Evolutionary conservation across 2,888 invertebrate species (phyloP).

Genomic region (Tholera decimalis): DNA sequence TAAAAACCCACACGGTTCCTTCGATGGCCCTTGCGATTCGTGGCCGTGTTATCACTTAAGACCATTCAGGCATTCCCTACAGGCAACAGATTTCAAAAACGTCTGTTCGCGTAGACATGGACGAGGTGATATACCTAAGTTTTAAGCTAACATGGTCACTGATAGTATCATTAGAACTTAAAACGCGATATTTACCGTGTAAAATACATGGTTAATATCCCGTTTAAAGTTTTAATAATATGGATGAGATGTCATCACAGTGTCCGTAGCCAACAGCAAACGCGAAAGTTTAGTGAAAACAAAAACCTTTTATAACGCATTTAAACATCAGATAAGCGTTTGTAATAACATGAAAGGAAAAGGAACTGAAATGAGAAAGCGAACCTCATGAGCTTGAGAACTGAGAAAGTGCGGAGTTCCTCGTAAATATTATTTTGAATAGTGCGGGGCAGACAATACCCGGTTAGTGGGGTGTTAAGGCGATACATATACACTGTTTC

Average conservation of each 20-base stretch:
- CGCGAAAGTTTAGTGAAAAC: constrained; percentile 26
- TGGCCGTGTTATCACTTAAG: no score
- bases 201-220: no score
- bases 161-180: no score
- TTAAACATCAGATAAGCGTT: constrained; percentile 41
- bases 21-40: no score
- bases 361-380: constrained; percentile 57
- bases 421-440: constrained; percentile 32
- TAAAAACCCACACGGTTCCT: no score
- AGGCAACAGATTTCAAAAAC: no score
- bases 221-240: no score
- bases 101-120: no score
- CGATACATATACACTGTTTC: not conserved
- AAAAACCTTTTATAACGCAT: constrained; percentile 27
- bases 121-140: no score
- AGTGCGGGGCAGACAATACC: constrained; percentile 21
- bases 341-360: constrained; percentile 35
- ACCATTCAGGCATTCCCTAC: no score
- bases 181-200: no score
- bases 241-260: not conserved
- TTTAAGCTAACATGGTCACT: no score
- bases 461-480: constrained; percentile 12
- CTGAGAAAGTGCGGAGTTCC: constrained; percentile 39
- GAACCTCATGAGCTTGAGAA: constrained; percentile 43
- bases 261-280: not conserved